Evolutionary conservation across 2,888 invertebrate species (phyloP).

Genomic region (Chloroclysta siterata): DNA sequence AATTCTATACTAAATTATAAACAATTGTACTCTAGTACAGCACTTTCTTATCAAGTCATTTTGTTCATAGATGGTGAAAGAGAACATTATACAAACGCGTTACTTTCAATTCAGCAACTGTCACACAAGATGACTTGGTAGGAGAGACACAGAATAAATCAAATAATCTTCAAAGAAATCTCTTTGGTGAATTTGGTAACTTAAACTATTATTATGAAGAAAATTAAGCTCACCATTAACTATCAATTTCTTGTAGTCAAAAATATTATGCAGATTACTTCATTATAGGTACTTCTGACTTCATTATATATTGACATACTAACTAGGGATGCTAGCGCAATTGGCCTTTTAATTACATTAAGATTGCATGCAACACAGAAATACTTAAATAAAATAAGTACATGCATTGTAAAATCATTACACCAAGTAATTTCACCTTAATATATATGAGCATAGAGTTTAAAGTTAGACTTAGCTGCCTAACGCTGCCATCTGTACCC

Average conservation of each 20-base stretch:
- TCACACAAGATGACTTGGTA: slow-evolving; percentile 1
- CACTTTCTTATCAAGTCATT: background rate
- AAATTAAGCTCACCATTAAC: background rate
- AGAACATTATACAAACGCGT: too few species aligned
- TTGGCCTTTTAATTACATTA: slow-evolving; percentile 1
- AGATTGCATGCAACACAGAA: background rate
- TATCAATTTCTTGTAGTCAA: background rate
- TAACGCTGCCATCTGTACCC: background rate
- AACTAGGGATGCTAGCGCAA: background rate
- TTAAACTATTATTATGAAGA: slow-evolving; percentile 29
- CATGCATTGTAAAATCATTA: slow-evolving; percentile 30
- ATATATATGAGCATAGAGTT: slow-evolving; percentile 21
- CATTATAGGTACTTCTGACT: background rate
- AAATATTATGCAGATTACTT: slow-evolving; percentile 4
- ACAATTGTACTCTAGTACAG: slow-evolving; percentile 19
- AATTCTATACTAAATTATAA: slow-evolving; percentile 5
- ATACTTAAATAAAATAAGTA: slow-evolving; percentile 6
- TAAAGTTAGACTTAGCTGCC: slow-evolving; percentile 29
- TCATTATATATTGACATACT: background rate
- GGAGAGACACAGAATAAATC: background rate
- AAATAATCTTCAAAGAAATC: slow-evolving; percentile 6
- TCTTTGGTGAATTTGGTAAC: slow-evolving; percentile 33
- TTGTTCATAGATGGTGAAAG: background rate
- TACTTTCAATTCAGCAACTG: too few species aligned
- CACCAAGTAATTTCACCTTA: slow-evolving; percentile 28